Evolutionary conservation across 2,113 vertebrate genomes (phyloP).

Genomic region (Mellivora capensis): DNA sequence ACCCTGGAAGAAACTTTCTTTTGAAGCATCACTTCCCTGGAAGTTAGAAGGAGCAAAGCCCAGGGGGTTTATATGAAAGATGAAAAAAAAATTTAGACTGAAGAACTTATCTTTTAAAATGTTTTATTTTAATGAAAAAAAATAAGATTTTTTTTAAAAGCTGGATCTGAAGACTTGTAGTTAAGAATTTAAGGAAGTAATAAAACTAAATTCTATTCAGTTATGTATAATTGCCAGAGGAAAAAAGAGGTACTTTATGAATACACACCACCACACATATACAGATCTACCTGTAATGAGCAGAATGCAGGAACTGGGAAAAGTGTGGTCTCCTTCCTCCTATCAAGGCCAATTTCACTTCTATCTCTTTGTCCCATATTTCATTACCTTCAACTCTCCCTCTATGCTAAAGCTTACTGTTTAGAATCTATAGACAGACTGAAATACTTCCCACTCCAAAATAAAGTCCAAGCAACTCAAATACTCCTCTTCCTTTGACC

Average conservation of each 20-base stretch:
- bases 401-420: background rate
- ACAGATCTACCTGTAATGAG: background rate
- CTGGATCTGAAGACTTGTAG: background rate
- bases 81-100: background rate
- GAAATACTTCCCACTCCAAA: background rate
- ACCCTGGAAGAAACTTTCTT: background rate
- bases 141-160: background rate
- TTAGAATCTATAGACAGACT: background rate
- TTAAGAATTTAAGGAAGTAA: background rate
- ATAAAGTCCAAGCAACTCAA: background rate
- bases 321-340: background rate
- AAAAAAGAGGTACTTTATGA: background rate
- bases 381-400: background rate
- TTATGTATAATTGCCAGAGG: background rate
- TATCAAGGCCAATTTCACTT: background rate
- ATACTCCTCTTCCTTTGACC: background rate
- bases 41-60: background rate
- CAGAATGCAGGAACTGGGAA: background rate
- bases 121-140: background rate
- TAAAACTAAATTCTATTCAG: background rate
- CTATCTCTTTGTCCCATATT: background rate
- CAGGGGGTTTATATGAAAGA: background rate
- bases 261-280: no score
- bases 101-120: background rate
- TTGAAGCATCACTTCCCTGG: background rate